phyloP scores from a whole-genome alignment of 2,113 vertebrate genomes.

The Lampris megalopsis region DNA sequence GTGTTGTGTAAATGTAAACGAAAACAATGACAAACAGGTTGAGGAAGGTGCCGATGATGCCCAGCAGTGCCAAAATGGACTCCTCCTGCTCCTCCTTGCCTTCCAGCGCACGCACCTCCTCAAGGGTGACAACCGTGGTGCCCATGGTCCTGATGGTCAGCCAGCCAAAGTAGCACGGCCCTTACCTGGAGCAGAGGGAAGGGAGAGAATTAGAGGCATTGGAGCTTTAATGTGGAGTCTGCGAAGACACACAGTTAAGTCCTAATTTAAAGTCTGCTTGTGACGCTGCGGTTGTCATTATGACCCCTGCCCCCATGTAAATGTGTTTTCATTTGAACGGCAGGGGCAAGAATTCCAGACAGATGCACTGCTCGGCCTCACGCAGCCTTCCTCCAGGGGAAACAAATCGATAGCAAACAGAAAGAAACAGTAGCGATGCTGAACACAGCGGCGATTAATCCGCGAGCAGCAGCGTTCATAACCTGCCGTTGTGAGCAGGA shows the following conservation, averaged over 20 bases:
- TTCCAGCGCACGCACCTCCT: slow-evolving; percentile 87
- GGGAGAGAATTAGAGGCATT: no score
- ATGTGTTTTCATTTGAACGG: neutral
- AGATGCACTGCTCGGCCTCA: neutral
- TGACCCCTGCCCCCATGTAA: neutral
- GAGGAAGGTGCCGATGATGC: slow-evolving; percentile 90
- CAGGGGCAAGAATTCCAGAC: neutral
- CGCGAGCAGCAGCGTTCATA: slow-evolving; percentile 28
- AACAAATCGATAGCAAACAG: slow-evolving; percentile 22
- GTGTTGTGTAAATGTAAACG: slow-evolving; percentile 91
- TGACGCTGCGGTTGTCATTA: neutral
- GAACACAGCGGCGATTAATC: slow-evolving; percentile 21
- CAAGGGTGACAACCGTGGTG: slow-evolving; percentile 87
- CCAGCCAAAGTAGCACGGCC: slow-evolving; percentile 82
- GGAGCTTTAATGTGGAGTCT: neutral
- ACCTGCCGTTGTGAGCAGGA: slow-evolving; percentile 21
- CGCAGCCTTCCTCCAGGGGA: neutral
- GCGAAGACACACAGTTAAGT: neutral
- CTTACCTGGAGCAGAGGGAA: slow-evolving; percentile 79
- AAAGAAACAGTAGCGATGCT: slow-evolving; percentile 39
- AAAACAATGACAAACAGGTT: slow-evolving; percentile 93
- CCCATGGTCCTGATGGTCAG: slow-evolving; percentile 86
- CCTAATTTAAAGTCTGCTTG: neutral
- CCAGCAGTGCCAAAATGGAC: slow-evolving; percentile 89
- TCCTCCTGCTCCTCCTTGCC: slow-evolving; percentile 92